Conservation (phyloP, 2,888 invertebrate genomes). For the Drosophila robusta region DNA sequence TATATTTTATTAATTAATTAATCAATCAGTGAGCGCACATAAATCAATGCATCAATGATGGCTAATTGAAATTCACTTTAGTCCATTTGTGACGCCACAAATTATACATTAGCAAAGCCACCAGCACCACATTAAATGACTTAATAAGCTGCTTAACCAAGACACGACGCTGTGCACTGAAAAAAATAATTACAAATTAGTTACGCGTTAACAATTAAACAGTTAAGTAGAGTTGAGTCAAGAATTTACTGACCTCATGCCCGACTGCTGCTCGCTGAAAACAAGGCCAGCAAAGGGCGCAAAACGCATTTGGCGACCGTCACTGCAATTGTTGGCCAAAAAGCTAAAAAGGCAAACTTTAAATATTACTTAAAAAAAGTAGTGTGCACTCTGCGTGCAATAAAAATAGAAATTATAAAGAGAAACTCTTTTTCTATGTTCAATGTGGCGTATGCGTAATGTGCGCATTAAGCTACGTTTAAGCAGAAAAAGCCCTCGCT, state of each 20-base stretch:
- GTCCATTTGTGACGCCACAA: conserved; percentile 84
- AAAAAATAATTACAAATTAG: conserved; percentile 7
- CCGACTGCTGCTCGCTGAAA: conserved; percentile 33
- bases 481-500: background rate
- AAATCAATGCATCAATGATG: conserved; percentile 56
- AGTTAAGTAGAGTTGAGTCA: background rate
- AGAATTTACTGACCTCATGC: conserved; percentile 53
- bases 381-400: background rate
- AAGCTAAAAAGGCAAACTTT: conserved; percentile 19
- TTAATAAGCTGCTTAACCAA: conserved; percentile 79
- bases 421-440: conserved; percentile 1
- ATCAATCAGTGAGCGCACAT: conserved; percentile 57
- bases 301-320: conserved; percentile 38
- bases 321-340: conserved; percentile 19
- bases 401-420: background rate
- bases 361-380: background rate
- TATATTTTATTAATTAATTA: conserved; percentile 66
- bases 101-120: conserved; percentile 82
- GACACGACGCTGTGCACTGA: conserved; percentile 79
- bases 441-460: conserved; percentile 49
- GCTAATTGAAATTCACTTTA: conserved; percentile 82
- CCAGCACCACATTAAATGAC: conserved; percentile 81
- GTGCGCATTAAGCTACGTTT: conserved; percentile 6
- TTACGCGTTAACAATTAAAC: conserved; percentile 3
- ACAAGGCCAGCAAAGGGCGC: conserved; percentile 60